Base-by-base conservation (phyloP, 1,140 invertebrate genomes). In the Bombus waltoni region DNA sequence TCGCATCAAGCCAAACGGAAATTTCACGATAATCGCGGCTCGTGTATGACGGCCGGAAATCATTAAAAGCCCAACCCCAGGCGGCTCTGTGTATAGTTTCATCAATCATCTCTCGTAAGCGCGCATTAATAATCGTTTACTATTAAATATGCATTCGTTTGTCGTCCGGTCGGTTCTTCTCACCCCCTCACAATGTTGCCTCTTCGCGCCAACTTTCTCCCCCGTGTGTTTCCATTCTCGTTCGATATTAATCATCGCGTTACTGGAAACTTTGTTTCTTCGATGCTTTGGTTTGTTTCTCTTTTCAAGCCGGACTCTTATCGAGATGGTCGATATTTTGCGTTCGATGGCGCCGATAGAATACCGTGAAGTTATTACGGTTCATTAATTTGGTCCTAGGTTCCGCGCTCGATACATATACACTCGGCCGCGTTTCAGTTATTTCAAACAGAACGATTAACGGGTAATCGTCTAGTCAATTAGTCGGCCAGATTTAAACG, bases 141-240 rank as follows among this genome's bases (percentile, higher is more conserved):
- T 91, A 93, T 93, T 90, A 93, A 93, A 92, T 92, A 92, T 91
- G 93, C 89, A 93, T 93, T 92, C 83, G 88, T 92, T 93, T 91
- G 91, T 81, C 53, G 75, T 77, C 70, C 87, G 81, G 47, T 53
- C 57, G 81, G 75, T 78, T 73, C 75, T 81, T 72, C 75, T 68
- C 66, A 40, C 35, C 42, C 28, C 47, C 70, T 32, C 71, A 79
- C 28, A 35, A 18, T 18, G 32, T 40, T 68, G 32, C 78, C 59
- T 62, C 10, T 68, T 72, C 65, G 70, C 66, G 47, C 25, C 25
- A 40, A 76, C 32, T 59, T 40, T 18, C 40, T 22, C 18, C 3
- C n/a, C 32, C 72, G 28, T 47, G n/a, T 11, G 28, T n/a, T 76
- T 76, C 32, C 9, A 15, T 80, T 84, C 6, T 32, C 40, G 40